Percentiles rank a stretch among this genome's conserved stretches.
phyloP scores from a whole-genome alignment of 2,113 vertebrate genomes.

The Myotis yumanensis region DNA sequence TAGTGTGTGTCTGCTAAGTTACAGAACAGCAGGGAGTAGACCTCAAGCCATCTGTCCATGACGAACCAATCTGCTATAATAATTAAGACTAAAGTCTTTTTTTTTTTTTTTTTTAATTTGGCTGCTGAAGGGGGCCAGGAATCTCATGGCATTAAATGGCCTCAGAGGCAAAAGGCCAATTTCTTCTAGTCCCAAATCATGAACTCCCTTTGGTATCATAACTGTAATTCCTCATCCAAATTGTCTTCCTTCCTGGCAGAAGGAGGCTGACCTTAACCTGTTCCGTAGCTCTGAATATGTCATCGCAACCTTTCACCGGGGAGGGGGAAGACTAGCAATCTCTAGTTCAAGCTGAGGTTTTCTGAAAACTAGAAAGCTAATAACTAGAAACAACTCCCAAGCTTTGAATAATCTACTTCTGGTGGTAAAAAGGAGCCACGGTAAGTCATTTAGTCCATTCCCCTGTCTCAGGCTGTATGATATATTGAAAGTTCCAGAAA shows the following conservation, averaged over 20 bases:
- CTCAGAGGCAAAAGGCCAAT: conserved; percentile 13
- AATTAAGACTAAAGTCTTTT: neutral
- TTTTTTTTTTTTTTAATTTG: neutral
- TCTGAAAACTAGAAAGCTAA: conserved; percentile 57
- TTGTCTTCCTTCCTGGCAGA: neutral
- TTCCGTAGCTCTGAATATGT: neutral
- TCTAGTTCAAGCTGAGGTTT: conserved; percentile 24
- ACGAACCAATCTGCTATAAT: neutral
- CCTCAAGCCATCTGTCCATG: neutral
- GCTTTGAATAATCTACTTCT: conserved; percentile 57
- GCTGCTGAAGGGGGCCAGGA: neutral
- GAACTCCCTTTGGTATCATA: neutral
- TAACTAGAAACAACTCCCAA: conserved; percentile 32
- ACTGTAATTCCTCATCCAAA: neutral
- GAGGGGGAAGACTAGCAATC: neutral
- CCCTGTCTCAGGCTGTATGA: neutral
- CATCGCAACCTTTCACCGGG: neutral
- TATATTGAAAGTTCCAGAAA: conserved; percentile 25
- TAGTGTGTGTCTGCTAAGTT: neutral
- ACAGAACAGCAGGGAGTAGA: neutral
- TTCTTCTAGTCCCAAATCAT: neutral
- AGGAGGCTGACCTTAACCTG: neutral
- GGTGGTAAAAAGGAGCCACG: neutral
- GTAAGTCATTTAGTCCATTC: neutral
- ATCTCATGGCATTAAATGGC: neutral